phyloP scores from a whole-genome alignment of 2,797 vertebrate species.

The Sebastolobus altivelis region DNA sequence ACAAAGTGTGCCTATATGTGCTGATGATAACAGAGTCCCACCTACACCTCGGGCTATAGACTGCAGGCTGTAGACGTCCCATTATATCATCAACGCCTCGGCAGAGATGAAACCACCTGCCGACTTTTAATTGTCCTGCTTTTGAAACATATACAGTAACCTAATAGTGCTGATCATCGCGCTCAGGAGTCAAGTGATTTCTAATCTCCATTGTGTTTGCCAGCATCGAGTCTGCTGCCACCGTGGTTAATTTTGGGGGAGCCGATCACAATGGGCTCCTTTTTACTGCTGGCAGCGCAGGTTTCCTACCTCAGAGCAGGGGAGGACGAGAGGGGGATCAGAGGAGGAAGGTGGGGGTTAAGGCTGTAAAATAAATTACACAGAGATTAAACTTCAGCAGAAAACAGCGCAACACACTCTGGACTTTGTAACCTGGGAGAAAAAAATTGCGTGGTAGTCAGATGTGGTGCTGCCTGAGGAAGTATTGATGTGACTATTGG shows the following conservation, averaged over 20 bases:
- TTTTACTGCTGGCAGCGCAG: conserved; percentile 52
- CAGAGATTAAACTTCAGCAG: conserved; percentile 71
- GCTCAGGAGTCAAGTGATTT: conserved; percentile 65
- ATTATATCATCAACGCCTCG: conserved; percentile 29
- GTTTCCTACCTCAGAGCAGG: conserved; percentile 49
- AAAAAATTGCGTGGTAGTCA: background rate
- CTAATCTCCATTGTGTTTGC: conserved; percentile 70
- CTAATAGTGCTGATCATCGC: conserved; percentile 58
- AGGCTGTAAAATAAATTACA: conserved; percentile 66
- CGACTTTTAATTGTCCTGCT: conserved; percentile 62
- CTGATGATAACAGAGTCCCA: conserved; percentile 53
- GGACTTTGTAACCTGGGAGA: conserved; percentile 70
- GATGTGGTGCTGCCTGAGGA: conserved; percentile 4
- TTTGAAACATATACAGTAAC: conserved; percentile 69
- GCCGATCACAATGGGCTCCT: conserved; percentile 62
- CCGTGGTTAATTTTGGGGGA: conserved; percentile 59
- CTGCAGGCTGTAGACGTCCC: background rate
- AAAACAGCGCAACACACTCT: conserved; percentile 44
- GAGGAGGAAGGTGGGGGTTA: conserved; percentile 3
- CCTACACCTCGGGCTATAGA: conserved; percentile 47
- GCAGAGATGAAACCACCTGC: conserved; percentile 25
- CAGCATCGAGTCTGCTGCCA: conserved; percentile 46
- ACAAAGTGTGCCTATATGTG: conserved; percentile 43
- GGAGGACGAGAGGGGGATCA: background rate
- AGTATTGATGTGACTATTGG: background rate